Conservation (phyloP, 1,140 invertebrate genomes). For the Goniozus legneri region DNA sequence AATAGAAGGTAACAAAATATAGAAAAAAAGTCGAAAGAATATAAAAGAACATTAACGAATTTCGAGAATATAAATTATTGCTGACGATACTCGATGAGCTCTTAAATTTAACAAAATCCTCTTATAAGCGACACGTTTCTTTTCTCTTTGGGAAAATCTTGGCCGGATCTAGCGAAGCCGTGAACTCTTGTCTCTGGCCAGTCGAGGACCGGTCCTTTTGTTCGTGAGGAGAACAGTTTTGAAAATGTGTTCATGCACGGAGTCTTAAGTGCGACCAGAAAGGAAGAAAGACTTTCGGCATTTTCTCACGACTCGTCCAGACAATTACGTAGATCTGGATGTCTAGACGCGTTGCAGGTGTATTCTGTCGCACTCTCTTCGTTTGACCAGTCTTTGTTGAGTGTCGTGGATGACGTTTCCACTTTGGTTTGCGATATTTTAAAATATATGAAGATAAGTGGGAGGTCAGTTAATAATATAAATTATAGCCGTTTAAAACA, state of each 20-base stretch:
- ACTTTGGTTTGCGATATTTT: no score
- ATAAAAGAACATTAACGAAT: no score
- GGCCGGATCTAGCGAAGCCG: background rate
- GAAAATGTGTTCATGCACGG: background rate
- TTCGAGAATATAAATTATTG: no score
- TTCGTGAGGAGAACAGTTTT: background rate
- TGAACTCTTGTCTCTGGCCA: background rate
- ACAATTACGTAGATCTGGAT: slow-evolving; percentile 44
- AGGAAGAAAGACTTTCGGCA: slow-evolving; percentile 19
- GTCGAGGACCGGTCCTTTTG: background rate
- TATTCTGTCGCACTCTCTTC: no score
- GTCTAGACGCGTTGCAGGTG: no score
- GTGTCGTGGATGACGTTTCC: no score
- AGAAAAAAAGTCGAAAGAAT: no score
- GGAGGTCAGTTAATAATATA: no score
- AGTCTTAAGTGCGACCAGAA: background rate
- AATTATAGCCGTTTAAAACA: no score
- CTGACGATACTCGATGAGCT: background rate
- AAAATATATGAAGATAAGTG: no score
- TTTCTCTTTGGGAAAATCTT: background rate
- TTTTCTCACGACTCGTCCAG: slow-evolving; percentile 34
- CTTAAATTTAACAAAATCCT: background rate
- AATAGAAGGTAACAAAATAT: no score
- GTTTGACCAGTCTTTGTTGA: no score
- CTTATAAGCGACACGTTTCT: background rate